Conservation (phyloP, 2,888 invertebrate genomes). For the Spisula subtruncata region DNA sequence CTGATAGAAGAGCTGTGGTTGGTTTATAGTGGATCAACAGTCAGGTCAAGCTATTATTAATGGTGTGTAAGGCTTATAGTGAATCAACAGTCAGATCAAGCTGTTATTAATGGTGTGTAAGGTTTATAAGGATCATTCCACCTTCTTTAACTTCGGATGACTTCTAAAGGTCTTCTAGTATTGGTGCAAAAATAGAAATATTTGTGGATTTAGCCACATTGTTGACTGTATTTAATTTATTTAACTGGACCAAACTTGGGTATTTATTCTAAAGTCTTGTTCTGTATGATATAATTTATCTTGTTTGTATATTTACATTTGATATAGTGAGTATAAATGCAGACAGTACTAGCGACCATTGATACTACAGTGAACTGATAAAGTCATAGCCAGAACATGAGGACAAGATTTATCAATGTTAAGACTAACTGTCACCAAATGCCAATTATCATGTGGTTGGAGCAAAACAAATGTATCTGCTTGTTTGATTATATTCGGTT, state of each 20-base stretch:
- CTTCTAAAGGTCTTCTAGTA: not conserved
- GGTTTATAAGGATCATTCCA: not conserved
- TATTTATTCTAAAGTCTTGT: not conserved
- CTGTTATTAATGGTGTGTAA: not conserved
- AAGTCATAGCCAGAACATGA: not conserved
- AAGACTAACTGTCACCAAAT: not conserved
- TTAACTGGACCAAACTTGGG: not conserved
- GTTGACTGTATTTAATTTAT: not conserved
- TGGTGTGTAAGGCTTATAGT: not conserved
- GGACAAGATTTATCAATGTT: conserved; percentile 3
- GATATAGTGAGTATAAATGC: not conserved
- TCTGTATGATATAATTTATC: conserved; percentile 5
- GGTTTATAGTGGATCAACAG: too few species aligned
- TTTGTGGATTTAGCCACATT: not conserved
- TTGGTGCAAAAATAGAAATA: not conserved
- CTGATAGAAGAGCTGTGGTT: too few species aligned
- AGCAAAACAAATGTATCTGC: too few species aligned
- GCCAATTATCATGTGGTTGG: not conserved
- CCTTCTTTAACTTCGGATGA: not conserved
- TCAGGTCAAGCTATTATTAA: not conserved
- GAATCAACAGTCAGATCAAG: not conserved
- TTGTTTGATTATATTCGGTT: too few species aligned
- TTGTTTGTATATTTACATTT: not conserved
- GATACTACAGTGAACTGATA: not conserved
- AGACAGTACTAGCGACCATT: not conserved